Conservation (phyloP, 2,113 vertebrate species). For the Vulpes lagopus region DNA sequence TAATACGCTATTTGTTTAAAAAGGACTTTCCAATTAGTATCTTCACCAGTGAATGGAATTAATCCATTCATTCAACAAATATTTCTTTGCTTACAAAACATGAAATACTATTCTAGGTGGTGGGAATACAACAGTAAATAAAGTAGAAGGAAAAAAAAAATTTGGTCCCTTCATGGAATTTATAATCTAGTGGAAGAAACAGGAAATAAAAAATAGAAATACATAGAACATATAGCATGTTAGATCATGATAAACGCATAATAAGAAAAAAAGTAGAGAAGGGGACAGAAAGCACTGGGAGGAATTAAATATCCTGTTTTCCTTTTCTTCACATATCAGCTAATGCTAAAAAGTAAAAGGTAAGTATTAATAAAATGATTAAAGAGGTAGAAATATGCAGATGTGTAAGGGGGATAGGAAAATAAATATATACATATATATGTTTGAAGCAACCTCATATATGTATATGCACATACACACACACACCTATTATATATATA, state of each 20-base stretch:
- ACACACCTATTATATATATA: neutral
- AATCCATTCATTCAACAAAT: neutral
- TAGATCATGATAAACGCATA: neutral
- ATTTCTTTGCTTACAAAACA: neutral
- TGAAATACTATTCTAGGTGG: neutral
- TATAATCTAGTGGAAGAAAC: neutral
- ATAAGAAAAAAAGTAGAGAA: neutral
- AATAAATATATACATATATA: neutral
- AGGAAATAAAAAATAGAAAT: neutral
- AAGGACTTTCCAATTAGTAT: neutral
- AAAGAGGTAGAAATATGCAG: neutral
- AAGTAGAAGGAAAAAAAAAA: neutral
- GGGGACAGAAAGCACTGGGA: neutral
- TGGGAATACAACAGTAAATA: neutral
- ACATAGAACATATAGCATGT: neutral
- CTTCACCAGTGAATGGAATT: neutral
- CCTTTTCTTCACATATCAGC: neutral
- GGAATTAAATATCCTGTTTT: neutral
- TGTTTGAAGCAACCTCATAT: neutral
- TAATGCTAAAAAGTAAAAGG: neutral
- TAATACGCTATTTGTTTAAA: neutral
- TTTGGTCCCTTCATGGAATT: neutral
- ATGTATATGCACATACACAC: too few relatives aligned
- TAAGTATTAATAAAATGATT: neutral
- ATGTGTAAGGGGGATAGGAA: neutral